Evolutionary conservation across 2,797 vertebrate species (phyloP).

Genomic region (Rhodeus uyekii): DNA sequence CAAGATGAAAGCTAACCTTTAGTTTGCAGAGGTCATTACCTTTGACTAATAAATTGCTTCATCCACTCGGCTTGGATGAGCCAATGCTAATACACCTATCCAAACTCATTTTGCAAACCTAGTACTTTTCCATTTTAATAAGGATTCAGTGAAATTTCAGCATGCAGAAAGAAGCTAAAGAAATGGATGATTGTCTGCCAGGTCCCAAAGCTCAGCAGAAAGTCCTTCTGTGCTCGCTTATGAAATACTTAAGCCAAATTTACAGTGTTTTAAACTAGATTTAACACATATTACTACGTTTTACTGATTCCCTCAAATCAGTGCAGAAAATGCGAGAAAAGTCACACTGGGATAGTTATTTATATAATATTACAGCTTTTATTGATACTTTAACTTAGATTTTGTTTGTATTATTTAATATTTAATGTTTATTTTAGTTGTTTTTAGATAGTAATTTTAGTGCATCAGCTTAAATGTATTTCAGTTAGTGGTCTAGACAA

Average conservation of each 20-base stretch:
- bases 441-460: neutral
- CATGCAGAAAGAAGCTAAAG: neutral
- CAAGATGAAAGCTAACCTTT: slow-evolving; percentile 39
- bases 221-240: neutral
- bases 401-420: neutral
- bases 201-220: slow-evolving; percentile 8
- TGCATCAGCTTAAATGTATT: neutral
- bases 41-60: slow-evolving; percentile 22
- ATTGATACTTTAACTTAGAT: neutral
- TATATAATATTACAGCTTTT: neutral
- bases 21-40: slow-evolving; percentile 18
- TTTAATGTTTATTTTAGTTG: no score
- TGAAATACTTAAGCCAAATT: neutral
- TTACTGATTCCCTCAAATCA: neutral
- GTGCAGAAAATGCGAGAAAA: neutral
- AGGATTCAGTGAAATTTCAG: neutral
- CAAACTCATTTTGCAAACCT: slow-evolving; percentile 14
- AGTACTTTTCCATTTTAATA: slow-evolving; percentile 28
- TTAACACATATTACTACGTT: neutral
- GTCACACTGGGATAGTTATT: neutral
- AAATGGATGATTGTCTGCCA: slow-evolving; percentile 1
- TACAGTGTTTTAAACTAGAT: neutral
- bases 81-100: slow-evolving; percentile 9
- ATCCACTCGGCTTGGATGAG: slow-evolving; percentile 20
- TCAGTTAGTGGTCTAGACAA: neutral